Conservation (phyloP, 2,797 vertebrate species). For the Linurgus olivaceus region DNA sequence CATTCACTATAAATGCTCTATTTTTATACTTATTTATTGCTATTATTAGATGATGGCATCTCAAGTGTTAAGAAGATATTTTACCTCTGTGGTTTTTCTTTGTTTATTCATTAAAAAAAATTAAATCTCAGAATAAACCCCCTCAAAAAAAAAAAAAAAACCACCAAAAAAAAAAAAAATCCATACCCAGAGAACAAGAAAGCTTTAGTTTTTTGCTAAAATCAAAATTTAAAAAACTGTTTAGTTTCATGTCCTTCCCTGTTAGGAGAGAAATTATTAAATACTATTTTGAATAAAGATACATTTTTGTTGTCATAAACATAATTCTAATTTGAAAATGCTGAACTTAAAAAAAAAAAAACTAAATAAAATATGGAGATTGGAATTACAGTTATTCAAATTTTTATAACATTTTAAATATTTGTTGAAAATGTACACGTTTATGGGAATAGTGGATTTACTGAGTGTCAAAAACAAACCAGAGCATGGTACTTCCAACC, state of each 20-base stretch:
- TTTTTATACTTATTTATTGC: neutral
- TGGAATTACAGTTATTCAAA: neutral
- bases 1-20: neutral
- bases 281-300: neutral
- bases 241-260: neutral
- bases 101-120: neutral
- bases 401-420: neutral
- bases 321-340: neutral
- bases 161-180: too few relatives aligned
- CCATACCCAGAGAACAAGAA: neutral
- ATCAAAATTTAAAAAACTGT: accelerated
- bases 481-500: neutral
- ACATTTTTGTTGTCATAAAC: neutral
- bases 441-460: neutral
- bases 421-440: neutral
- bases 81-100: neutral
- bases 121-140: neutral
- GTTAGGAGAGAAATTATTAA: neutral
- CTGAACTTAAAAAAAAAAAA: neutral
- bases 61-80: neutral
- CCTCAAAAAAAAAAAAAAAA: neutral
- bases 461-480: neutral
- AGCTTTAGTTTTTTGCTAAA: neutral
- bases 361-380: neutral
- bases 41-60: neutral